These are phyloP conservation scores for Aporophyla lueneburgensis DNA, from an alignment of 2,888 invertebrate species.

Conservation along the genomic window DNA sequence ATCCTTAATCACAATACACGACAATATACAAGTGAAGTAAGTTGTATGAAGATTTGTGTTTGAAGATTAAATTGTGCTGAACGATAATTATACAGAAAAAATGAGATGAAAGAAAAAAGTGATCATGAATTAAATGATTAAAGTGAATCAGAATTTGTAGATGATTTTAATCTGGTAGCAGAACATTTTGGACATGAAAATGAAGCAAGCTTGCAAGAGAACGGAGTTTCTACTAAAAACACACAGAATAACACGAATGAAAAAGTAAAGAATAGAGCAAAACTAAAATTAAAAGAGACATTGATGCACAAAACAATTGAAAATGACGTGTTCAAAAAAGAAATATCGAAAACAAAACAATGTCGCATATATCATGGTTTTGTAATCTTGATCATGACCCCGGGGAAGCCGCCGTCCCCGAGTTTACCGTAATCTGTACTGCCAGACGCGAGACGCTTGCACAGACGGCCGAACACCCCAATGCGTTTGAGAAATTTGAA, in stretches of 20 bases:
- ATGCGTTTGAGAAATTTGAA: constrained; percentile 39
- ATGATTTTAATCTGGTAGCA: neutral
- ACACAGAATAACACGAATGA: neutral
- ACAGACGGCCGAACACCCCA: constrained; percentile 57
- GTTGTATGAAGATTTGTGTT: neutral
- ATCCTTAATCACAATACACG: constrained; percentile 44
- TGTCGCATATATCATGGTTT: constrained; percentile 28
- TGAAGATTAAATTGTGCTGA: neutral
- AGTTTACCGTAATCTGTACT: constrained; percentile 58
- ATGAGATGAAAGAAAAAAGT: neutral
- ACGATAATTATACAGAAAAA: neutral
- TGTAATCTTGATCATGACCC: constrained; percentile 61
- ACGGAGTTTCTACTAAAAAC: neutral
- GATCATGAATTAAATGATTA: neutral
- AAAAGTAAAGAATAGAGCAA: neutral
- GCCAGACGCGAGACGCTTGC: constrained; percentile 48
- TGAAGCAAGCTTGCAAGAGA: neutral
- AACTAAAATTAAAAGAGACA: neutral
- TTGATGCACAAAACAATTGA: neutral
- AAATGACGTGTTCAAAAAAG: neutral
- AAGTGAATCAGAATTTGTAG: neutral
- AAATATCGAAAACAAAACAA: constrained; percentile 28
- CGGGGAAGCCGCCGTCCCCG: constrained; percentile 45
- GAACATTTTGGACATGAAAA: neutral
- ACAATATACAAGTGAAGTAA: constrained; percentile 1